These are phyloP conservation scores for Graptemys geographica DNA, from an alignment of 2,797 vertebrate species.

Conservation along the genomic window DNA sequence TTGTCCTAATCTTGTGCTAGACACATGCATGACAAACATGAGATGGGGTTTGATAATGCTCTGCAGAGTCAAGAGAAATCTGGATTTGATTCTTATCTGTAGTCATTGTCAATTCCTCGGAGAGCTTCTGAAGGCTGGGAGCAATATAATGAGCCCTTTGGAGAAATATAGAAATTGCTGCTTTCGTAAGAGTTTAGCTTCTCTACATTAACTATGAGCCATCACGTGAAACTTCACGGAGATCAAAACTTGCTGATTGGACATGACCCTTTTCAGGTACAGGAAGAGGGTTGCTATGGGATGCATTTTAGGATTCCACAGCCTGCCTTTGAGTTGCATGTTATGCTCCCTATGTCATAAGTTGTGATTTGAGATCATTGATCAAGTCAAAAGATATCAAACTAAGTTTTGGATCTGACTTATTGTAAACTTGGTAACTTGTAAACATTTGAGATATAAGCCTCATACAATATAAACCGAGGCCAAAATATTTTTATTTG, in stretches of 20 bases:
- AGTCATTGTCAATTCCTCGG: neutral
- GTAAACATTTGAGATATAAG: fast-evolving
- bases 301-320: neutral
- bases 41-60: neutral
- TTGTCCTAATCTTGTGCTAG: neutral
- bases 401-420: neutral
- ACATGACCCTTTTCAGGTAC: fast-evolving
- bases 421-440: neutral
- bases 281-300: neutral
- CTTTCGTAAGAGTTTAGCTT: neutral
- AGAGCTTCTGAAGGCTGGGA: neutral
- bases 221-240: neutral
- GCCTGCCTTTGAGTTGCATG: neutral
- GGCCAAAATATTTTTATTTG: neutral
- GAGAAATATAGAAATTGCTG: neutral
- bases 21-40: too few relatives aligned
- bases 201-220: neutral
- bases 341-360: neutral
- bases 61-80: neutral
- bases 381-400: neutral
- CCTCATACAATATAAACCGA: neutral
- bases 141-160: fast-evolving
- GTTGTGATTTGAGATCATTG: neutral
- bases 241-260: neutral
- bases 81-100: neutral